Evolutionary conservation across 30 jellyfish, hydroid and myxozoan genomes (phyloP), one percentile per base, ranked within the genome.

Genomic region (Hydractinia symbiolongicarpus): DNA sequence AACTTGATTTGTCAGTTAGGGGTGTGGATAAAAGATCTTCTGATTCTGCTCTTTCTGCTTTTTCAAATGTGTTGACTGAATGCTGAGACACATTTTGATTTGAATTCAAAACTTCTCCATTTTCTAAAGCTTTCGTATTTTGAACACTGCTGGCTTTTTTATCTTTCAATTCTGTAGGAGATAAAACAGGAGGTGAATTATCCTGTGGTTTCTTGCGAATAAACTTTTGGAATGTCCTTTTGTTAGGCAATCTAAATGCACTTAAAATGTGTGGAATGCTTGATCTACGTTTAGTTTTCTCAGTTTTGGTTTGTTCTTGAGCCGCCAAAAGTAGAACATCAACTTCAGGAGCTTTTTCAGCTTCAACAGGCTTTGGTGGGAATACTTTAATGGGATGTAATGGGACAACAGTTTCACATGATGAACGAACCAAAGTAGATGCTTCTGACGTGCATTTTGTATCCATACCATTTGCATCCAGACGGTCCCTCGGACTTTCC

Each of bases 211-310:
- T 74, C 68, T 58, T 30, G 51, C 83, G 83, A 4, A 84, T 89
- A 13, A 89, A 77, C 72, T 79, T 79, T 51, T 89, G 83, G 6
- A 89, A 78, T 49, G 95, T 70, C 72, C 79, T 79, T 81, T 89
- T 89, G 56, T 89, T 89, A 5, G 97, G 97, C 17, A 89, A 79
- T 15, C 83, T 84, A 77, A 89, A 80, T 11, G 95, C 93, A 60
- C 83, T 85, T 9, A 89, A 82, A 77, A 89, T 78, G 8, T 84
- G 91, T 9, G 97, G 97, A 19, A 89, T 84, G 56, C 87, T 78
- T 1, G 88, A 6, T 16, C 85, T 69, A 62, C 83, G 75, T 52
- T 66, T 79, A 16, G 52, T 78, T 66, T 79, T 79, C 62, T 79
- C 83, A 66, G 54, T 64, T 67, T 89, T 89, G 49, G 57, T 67